Percentiles rank a stretch among this genome's conserved stretches.
Evolutionary conservation across 1,140 invertebrate genomes (phyloP).

Genomic region (Arctopsyche grandis): DNA sequence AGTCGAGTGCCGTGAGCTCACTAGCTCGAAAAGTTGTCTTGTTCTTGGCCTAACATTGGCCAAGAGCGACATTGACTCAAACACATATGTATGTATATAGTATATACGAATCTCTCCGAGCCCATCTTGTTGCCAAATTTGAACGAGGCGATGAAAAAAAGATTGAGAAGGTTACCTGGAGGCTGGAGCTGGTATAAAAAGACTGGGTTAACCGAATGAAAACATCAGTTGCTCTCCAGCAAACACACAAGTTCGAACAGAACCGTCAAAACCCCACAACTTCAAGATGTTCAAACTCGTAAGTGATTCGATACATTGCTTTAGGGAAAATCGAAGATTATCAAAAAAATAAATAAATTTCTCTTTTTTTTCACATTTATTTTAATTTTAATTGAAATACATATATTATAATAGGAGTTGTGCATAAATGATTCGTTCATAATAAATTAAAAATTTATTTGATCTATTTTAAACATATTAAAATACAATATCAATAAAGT

Average conservation of each 20-base stretch:
- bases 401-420: no score
- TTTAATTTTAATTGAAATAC: no score
- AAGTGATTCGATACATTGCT: not conserved
- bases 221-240: conserved; percentile 14
- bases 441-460: no score
- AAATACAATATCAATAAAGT: no score
- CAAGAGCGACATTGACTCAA: conserved; percentile 10
- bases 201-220: not conserved
- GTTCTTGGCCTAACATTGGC: conserved; percentile 28
- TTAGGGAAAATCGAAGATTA: not conserved
- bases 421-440: no score
- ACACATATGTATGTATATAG: not conserved
- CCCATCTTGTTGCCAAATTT: conserved; percentile 33
- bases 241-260: not conserved
- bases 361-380: no score
- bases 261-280: conserved; percentile 6
- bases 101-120: not conserved
- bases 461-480: no score
- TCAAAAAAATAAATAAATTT: not conserved
- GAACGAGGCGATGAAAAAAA: conserved; percentile 1
- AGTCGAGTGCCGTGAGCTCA: conserved; percentile 14
- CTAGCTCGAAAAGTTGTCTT: conserved; percentile 4
- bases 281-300: conserved; percentile 35
- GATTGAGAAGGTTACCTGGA: not conserved
- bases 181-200: conserved; percentile 16